phyloP scores from a whole-genome alignment of 2,888 invertebrate genomes.

The Netelia inedita region DNA sequence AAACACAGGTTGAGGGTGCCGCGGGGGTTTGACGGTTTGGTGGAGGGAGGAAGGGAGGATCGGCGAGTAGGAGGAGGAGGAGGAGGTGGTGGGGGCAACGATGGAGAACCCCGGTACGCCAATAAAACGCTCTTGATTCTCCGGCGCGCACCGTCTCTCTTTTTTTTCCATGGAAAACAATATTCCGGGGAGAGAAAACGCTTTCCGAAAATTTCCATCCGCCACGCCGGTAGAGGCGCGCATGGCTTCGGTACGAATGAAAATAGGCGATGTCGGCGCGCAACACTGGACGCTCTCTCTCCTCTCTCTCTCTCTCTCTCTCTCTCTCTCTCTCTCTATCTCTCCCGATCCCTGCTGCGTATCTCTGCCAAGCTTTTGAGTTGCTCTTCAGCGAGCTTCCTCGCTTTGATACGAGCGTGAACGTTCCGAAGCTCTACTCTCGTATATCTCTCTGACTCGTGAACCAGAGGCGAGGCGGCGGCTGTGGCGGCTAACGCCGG shows the following conservation, averaged over 20 bases:
- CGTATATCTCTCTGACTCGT: conserved; percentile 10
- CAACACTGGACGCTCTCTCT: background rate
- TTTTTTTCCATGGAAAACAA: conserved; percentile 55
- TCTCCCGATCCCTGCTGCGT: background rate
- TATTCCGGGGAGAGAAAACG: conserved; percentile 61
- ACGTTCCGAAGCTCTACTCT: conserved; percentile 14
- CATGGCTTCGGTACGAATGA: background rate
- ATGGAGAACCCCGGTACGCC: conserved; percentile 1
- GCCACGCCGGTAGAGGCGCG: background rate
- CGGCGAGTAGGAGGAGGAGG: background rate
- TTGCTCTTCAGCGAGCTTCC: conserved; percentile 26
- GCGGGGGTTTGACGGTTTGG: too few relatives aligned
- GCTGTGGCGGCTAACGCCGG: conserved; percentile 12
- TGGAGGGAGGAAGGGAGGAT: background rate
- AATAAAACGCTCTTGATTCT: conserved; percentile 33
- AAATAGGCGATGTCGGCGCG: background rate
- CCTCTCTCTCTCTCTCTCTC: background rate
- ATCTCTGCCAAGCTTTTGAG: background rate
- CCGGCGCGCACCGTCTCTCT: conserved; percentile 7
- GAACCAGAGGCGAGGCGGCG: background rate
- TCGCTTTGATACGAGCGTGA: conserved; percentile 43
- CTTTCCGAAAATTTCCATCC: conserved; percentile 50
- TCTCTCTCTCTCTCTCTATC: background rate
- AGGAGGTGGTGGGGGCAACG: background rate
- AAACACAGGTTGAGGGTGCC: too few relatives aligned